These are phyloP conservation scores for Emmelina monodactyla DNA, from an alignment of 2,888 invertebrate species.

Conservation along the genomic window DNA sequence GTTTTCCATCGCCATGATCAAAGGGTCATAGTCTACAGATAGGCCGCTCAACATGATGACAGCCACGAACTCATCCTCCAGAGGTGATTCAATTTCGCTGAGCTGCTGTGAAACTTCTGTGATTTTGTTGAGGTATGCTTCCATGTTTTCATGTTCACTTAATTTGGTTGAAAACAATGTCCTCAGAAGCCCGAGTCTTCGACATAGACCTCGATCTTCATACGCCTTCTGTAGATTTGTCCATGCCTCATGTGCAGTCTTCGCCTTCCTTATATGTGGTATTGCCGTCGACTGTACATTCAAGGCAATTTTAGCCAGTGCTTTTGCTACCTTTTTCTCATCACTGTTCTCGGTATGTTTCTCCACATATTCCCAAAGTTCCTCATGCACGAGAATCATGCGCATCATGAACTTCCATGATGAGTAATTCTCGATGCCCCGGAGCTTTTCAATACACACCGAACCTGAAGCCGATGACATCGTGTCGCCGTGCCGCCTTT, in stretches of 20 bases:
- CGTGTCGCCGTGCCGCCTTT: too few relatives aligned
- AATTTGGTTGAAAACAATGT: conserved; percentile 9
- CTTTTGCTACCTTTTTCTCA: too few relatives aligned
- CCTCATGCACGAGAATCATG: background rate
- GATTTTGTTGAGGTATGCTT: conserved; percentile 10
- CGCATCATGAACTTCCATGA: conserved; percentile 1
- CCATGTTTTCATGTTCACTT: conserved; percentile 8
- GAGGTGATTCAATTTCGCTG: conserved; percentile 10
- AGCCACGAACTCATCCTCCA: conserved; percentile 17
- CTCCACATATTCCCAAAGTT: too few relatives aligned
- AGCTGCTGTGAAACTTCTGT: conserved; percentile 11
- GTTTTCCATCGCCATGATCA: conserved; percentile 17
- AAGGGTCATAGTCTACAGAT: conserved; percentile 14
- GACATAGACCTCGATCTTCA: conserved; percentile 12
- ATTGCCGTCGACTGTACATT: conserved; percentile 5
- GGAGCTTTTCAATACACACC: background rate
- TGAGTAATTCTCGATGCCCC: background rate
- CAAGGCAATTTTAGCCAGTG: conserved; percentile 13
- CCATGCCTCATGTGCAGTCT: conserved; percentile 11
- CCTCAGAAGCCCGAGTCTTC: conserved; percentile 8
- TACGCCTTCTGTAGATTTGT: conserved; percentile 10
- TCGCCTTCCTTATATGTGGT: conserved; percentile 9
- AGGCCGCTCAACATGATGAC: conserved; percentile 16
- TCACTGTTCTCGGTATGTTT: too few relatives aligned
- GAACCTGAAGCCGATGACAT: background rate